These are phyloP conservation scores for Tyrophagus putrescentiae DNA, from an alignment of 1,140 invertebrate species.

Conservation along the genomic window DNA sequence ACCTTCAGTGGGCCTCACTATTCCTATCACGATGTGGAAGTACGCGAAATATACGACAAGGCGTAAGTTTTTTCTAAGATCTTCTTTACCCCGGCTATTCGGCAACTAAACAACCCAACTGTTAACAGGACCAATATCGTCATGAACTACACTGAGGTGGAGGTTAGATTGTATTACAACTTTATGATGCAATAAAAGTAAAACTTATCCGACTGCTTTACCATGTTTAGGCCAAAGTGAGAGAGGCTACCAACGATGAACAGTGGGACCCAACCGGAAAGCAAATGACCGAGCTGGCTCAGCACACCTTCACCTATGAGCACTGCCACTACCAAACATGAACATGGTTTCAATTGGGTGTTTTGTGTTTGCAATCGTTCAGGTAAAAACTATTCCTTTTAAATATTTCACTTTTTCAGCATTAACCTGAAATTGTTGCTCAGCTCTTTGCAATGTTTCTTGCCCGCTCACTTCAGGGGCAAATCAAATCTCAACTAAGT, in stretches of 20 bases:
- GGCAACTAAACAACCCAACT: constrained; percentile 2
- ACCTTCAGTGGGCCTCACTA: too few relatives aligned
- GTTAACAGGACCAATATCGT: constrained; percentile 77
- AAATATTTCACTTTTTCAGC: neutral
- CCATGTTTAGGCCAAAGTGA: constrained; percentile 78
- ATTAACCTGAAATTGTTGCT: constrained; percentile 9
- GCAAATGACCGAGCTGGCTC: constrained; percentile 84
- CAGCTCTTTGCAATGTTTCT: constrained; percentile 73
- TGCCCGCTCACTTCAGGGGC: constrained; percentile 73
- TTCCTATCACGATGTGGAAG: constrained; percentile 78
- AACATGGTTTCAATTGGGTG: constrained; percentile 74
- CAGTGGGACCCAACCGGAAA: constrained; percentile 91
- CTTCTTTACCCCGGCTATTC: constrained; percentile 7
- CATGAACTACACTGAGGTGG: constrained; percentile 99
- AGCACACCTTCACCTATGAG: constrained; percentile 69
- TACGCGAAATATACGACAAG: constrained; percentile 81
- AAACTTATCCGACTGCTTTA: neutral
- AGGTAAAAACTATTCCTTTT: too few relatives aligned
- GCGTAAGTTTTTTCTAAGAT: constrained; percentile 86
- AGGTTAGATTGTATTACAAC: constrained; percentile 33
- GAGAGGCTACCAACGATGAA: constrained; percentile 97
- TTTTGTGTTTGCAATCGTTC: constrained; percentile 58
- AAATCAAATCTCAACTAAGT: constrained; percentile 71
- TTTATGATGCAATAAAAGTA: neutral
- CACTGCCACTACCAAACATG: constrained; percentile 71